phyloP scores from a whole-genome alignment of 2,888 invertebrate genomes.

The Zelleria hepariella region DNA sequence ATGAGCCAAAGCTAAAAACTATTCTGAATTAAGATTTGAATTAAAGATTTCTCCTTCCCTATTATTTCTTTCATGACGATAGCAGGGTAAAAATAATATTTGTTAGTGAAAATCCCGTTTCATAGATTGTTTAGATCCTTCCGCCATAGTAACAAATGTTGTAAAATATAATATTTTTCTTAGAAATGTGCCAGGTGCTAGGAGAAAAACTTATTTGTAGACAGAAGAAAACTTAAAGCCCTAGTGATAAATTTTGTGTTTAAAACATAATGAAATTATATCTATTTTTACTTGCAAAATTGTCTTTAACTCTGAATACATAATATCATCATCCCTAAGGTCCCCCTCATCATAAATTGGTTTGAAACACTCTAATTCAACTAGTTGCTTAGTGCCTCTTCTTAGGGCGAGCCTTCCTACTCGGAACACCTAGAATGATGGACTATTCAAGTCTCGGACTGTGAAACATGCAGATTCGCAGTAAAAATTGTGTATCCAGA shows the following conservation, averaged over 20 bases:
- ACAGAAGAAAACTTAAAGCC: constrained; percentile 26
- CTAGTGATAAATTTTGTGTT: constrained; percentile 26
- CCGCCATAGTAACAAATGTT: background rate
- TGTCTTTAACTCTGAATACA: constrained; percentile 8
- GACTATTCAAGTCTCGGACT: too few relatives aligned
- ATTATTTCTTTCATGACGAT: too few relatives aligned
- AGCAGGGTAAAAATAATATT: background rate
- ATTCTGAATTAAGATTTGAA: too few relatives aligned
- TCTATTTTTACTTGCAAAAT: constrained; percentile 48
- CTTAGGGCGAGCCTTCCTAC: too few relatives aligned
- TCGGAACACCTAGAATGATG: too few relatives aligned
- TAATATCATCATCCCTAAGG: too few relatives aligned
- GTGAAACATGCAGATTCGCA: too few relatives aligned
- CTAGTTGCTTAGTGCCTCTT: too few relatives aligned
- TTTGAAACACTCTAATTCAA: too few relatives aligned
- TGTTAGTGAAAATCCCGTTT: background rate
- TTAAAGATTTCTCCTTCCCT: too few relatives aligned
- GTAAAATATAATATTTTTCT: background rate
- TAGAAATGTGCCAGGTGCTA: constrained; percentile 33
- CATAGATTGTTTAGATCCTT: background rate
- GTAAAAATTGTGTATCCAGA: too few relatives aligned
- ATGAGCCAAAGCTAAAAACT: background rate
- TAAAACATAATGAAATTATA: constrained; percentile 42
- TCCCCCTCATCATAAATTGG: too few relatives aligned
- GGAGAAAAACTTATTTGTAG: constrained; percentile 19